Evolutionary conservation across 2,113 vertebrate species (phyloP).

Genomic region (Azemiops feae): DNA sequence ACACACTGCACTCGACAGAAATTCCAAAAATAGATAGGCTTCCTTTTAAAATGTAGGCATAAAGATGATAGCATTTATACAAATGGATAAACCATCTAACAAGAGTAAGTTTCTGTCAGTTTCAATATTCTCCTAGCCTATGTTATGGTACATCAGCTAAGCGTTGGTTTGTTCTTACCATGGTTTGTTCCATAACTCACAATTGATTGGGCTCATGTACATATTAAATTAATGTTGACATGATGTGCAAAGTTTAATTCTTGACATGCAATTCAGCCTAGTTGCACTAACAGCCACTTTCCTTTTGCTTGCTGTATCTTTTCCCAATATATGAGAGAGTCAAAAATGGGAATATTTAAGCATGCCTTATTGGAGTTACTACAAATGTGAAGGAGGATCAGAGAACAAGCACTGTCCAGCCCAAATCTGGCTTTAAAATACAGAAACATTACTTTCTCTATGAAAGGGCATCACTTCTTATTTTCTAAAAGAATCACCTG

Average conservation of each 20-base stretch:
- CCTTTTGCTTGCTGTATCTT: background rate
- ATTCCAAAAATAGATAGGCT: slow-evolving; percentile 2
- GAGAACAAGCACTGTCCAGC: background rate
- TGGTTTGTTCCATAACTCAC: background rate
- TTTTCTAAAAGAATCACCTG: background rate
- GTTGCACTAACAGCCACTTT: no score
- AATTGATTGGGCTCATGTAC: background rate
- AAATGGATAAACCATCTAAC: background rate
- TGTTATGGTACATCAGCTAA: background rate
- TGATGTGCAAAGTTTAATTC: background rate
- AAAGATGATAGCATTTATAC: background rate
- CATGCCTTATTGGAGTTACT: background rate
- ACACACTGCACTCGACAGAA: background rate
- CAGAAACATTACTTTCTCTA: background rate
- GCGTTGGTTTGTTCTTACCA: background rate
- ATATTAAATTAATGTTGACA: background rate
- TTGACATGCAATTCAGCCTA: background rate
- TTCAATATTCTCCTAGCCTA: background rate
- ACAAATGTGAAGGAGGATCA: background rate
- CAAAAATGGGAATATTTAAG: no score
- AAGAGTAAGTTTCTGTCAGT: background rate
- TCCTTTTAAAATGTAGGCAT: background rate
- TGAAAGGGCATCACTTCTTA: background rate
- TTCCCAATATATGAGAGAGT: background rate
- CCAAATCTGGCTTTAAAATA: background rate